These are phyloP conservation scores for Leucoraja erinaceus DNA, from an alignment of 2,113 vertebrate genomes.

Conservation along the genomic window DNA sequence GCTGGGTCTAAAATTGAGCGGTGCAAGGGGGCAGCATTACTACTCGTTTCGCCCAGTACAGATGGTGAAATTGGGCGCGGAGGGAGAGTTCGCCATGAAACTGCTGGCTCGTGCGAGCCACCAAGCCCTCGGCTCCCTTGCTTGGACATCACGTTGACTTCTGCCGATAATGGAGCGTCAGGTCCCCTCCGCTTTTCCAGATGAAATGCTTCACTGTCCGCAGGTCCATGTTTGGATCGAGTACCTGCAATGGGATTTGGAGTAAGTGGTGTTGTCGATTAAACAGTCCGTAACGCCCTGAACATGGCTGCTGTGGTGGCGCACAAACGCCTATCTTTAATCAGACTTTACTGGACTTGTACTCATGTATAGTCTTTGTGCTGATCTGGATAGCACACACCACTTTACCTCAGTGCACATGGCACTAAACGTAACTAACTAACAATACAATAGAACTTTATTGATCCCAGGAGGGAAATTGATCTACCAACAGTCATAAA, in stretches of 20 bases:
- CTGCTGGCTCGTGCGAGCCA: slow-evolving; percentile 6
- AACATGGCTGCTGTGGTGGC: too few relatives aligned
- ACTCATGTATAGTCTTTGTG: too few relatives aligned
- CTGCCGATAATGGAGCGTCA: slow-evolving; percentile 95
- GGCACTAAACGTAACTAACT: too few relatives aligned
- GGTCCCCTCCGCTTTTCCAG: slow-evolving; percentile 95
- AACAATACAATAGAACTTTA: too few relatives aligned
- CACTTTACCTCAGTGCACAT: too few relatives aligned
- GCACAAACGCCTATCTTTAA: too few relatives aligned
- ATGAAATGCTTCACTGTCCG: slow-evolving; percentile 89
- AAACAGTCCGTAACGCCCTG: background rate
- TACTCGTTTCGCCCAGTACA: slow-evolving; percentile 56
- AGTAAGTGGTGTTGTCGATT: background rate
- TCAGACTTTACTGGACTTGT: too few relatives aligned
- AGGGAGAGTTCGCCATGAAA: slow-evolving; percentile 48
- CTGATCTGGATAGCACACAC: too few relatives aligned
- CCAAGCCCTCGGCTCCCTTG: slow-evolving; percentile 41
- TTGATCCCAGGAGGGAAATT: too few relatives aligned
- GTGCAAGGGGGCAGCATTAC: slow-evolving; percentile 55
- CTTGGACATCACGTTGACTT: slow-evolving; percentile 61
- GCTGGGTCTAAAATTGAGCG: slow-evolving; percentile 56
- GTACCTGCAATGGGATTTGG: slow-evolving; percentile 60
- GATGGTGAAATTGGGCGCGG: slow-evolving; percentile 54
- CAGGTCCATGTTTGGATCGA: slow-evolving; percentile 98
- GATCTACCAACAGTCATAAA: too few relatives aligned